These are phyloP conservation scores for Linyphia triangularis DNA, from an alignment of 2,888 invertebrate species.

Conservation along the genomic window DNA sequence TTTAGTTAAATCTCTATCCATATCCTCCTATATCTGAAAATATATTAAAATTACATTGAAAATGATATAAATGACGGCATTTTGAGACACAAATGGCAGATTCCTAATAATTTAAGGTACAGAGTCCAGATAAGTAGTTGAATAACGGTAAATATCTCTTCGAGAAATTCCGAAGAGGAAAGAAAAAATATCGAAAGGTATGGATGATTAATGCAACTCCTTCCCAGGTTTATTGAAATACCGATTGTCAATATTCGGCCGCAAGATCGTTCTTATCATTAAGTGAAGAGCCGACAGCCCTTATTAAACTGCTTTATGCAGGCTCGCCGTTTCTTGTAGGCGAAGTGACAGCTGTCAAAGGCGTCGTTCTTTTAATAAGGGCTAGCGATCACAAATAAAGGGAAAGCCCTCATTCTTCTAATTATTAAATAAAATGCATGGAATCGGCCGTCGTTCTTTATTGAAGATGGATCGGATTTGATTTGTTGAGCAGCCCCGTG, in stretches of 20 bases:
- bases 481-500: conserved; percentile 45
- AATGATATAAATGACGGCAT: background rate
- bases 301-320: conserved; percentile 70
- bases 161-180: too few species aligned
- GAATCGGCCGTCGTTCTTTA: conserved; percentile 50
- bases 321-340: conserved; percentile 52
- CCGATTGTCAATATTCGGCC: conserved; percentile 50
- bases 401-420: conserved; percentile 45
- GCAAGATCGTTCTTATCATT: conserved; percentile 12
- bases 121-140: conserved; percentile 24
- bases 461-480: conserved; percentile 70
- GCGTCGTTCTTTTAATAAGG: conserved; percentile 68
- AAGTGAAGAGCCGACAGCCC: conserved; percentile 42
- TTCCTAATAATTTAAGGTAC: conserved; percentile 3
- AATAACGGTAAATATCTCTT: background rate
- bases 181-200: conserved; percentile 45
- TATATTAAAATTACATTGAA: background rate
- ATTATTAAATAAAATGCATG: conserved; percentile 72
- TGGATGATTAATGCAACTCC: conserved; percentile 35
- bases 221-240: conserved; percentile 51
- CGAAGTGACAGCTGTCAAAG: conserved; percentile 63
- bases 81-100: background rate
- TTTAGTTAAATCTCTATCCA: background rate
- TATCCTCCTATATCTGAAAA: background rate
- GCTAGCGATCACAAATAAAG: conserved; percentile 50